These are phyloP conservation scores for Setophaga petechia DNA, from an alignment of 2,113 vertebrate genomes.

Conservation along the genomic window DNA sequence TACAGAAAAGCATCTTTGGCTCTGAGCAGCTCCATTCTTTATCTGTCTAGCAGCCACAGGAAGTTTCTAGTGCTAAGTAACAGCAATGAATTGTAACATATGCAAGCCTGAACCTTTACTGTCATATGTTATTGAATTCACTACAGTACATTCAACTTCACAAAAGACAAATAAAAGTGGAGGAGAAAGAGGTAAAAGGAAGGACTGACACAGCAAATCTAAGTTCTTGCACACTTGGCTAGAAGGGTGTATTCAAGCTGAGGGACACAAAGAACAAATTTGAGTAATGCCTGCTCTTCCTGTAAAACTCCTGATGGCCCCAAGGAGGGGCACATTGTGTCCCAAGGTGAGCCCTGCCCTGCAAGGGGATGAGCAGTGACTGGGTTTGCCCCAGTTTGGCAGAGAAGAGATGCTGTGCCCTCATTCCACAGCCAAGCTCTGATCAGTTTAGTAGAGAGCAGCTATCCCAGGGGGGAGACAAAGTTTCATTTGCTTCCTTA, in stretches of 20 bases:
- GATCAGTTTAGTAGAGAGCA: background rate
- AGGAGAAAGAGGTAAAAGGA: background rate
- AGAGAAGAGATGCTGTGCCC: background rate
- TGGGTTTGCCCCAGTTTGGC: rapidly evolving
- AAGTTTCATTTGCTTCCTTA: background rate
- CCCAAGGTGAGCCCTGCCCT: background rate
- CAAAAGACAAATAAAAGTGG: background rate
- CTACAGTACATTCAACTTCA: background rate
- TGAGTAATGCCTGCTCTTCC: background rate
- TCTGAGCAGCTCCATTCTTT: background rate
- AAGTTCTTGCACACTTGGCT: background rate
- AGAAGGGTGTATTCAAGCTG: background rate
- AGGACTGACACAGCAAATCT: background rate
- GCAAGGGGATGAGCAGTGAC: rapidly evolving
- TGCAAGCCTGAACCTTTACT: background rate
- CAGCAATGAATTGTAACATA: background rate
- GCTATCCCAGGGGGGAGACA: background rate
- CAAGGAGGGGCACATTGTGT: background rate
- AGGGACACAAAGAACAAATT: background rate
- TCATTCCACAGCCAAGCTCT: background rate
- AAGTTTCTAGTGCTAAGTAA: background rate
- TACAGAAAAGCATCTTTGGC: background rate
- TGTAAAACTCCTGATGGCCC: background rate
- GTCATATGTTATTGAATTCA: background rate
- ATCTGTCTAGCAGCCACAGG: background rate